A percentile compares a stretch with the other conserved stretches of the same genome.
Evolutionary conservation across 2,797 vertebrate genomes (phyloP).

Genomic region (Aeoliscus strigatus): DNA sequence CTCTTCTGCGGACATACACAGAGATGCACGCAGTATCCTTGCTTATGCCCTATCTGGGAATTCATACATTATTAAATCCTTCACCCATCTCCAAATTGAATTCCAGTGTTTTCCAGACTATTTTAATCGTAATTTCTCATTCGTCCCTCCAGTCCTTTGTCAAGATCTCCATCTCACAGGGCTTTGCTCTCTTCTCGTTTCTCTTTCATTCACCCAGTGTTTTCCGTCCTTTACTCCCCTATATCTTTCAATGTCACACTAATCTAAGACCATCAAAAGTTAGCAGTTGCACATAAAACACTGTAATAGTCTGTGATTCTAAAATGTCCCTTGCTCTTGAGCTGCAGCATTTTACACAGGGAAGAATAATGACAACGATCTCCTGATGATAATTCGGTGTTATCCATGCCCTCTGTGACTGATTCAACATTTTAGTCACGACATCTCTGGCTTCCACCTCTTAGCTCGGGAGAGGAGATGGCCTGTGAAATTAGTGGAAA

Average conservation of each 20-base stretch:
- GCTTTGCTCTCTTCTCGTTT: neutral
- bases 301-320: constrained; percentile 40
- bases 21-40: constrained; percentile 17
- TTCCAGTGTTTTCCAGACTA: constrained; percentile 34
- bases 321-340: constrained; percentile 37
- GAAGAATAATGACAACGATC: constrained; percentile 53
- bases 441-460: constrained; percentile 13
- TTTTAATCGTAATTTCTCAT: constrained; percentile 24
- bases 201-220: neutral
- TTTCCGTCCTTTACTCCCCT: constrained; percentile 8
- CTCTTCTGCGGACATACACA: constrained; percentile 7
- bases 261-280: constrained; percentile 40
- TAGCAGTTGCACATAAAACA: constrained; percentile 29
- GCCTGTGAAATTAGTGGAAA: constrained; percentile 72
- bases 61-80: constrained; percentile 31
- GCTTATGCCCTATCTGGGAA: constrained; percentile 30
- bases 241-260: constrained; percentile 21
- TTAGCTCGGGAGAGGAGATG: constrained; percentile 54
- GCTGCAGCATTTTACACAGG: constrained; percentile 35
- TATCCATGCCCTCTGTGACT: constrained; percentile 10
- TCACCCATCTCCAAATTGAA: constrained; percentile 19
- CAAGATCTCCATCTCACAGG: constrained; percentile 12
- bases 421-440: constrained; percentile 16
- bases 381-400: constrained; percentile 38
- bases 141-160: constrained; percentile 10